Base-by-base conservation (phyloP, 2,888 invertebrate species). In the Argynnis bischoffii region DNA sequence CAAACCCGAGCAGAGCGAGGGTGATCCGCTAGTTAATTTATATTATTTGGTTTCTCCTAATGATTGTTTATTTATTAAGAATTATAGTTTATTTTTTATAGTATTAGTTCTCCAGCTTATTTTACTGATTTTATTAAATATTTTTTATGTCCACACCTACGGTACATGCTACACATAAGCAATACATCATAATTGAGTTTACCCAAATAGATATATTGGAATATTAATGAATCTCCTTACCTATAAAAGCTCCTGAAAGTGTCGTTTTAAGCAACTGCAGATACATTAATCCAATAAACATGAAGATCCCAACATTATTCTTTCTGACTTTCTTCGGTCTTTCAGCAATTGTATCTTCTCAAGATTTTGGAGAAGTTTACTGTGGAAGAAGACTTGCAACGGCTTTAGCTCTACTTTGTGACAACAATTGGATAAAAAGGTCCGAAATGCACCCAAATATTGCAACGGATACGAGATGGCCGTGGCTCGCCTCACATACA, bases 401-500 rank as follows among this genome's bases (percentile, higher is more conserved):
- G 0, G 72, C 73, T 1, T n/a, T 78, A 35, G 75, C 75, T 3
- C 55, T 71, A 31, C 51, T 75, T 16, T 77, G 72, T 57, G 50
- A 75, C 56, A 61, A 63, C 66, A 65, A 59, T 15, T 1, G 70
- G 69, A 67, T 79, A 66, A 76, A 73, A 60, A 55, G 70, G 54
- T 69, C 75, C 0, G 63, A 65, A 31, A 14, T 47, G 6, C 54
- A 55, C 15, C 57, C 35, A n/a, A 26, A 26, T 59, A 8, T 31
- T 31, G 48, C 0, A 14, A 31, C 50, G 55, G 55, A 56, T 51
- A 48, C 56, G 51, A 47, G 59, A 16, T 76, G 76, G 66, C 78
- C 76, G 15, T 79, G 79, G 81, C 64, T 81, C 2, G 55, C 75
- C 0, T 68, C 72, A 8, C 77, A 75, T 15, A 67, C 60, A 1